Evolutionary conservation across 2,888 invertebrate genomes (phyloP), one percentile per base, ranked within the genome.

Genomic region (Bhutanitis thaidina): DNA sequence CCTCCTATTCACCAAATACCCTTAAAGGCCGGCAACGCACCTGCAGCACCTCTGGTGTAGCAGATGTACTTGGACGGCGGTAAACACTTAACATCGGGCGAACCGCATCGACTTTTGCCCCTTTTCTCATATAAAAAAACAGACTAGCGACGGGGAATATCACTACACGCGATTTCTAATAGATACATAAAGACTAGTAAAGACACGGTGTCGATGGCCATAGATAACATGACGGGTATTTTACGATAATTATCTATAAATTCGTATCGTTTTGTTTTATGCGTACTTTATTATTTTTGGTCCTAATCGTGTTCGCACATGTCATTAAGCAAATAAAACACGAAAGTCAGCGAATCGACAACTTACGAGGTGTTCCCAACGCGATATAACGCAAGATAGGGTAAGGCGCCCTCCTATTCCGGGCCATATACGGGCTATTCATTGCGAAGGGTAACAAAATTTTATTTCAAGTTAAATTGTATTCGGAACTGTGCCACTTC

Each of bases 381-480:
- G 62, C 69, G 74, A 76, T 79, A 69, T 73, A 70, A 67, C 61
- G 66, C 60, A 58, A 77, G 83, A 83, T 82, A 81, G 73, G 73
- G 68, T 64, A 56, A 50, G 44, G 57, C 61, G 61, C 67, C 77
- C 72, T 70, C 71, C 76, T 69, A 68, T 80, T 81, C 77, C 77
- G 71, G 71, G 60, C 73, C 82, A 79, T 86, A 81, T 82, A 81
- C 77, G 67, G 64, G 70, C 73, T 71, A 79, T 81, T 79, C 78
- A 75, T 71, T 70, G 77, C 64, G 75, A 68, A 70, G 81, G 85
- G 80, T 78, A 80, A 71, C 79, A 77, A 81, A 84, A 85, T 85
- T 86, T 86, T 86, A 86, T 87, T 87, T 82, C 77, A 79, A 85
- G 78, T 87, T 83, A 86, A 87, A 88, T 87, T 83, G 84, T 83